Evolutionary conservation across 2,888 invertebrate genomes (phyloP).

Genomic region (Aelia acuminata): DNA sequence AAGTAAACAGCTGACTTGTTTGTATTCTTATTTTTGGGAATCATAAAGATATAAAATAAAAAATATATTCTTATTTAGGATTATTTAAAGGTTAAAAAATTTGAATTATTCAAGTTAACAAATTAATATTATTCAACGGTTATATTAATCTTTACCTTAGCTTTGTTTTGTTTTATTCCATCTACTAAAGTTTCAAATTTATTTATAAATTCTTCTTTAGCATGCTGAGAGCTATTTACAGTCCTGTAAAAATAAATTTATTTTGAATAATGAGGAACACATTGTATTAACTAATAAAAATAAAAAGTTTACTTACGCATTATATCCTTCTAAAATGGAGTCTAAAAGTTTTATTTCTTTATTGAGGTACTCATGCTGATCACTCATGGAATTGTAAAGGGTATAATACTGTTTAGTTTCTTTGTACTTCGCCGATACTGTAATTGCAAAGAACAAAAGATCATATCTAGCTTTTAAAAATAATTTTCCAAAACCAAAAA

Average conservation of each 20-base stretch:
- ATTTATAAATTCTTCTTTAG: conserved; percentile 89
- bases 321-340: conserved; percentile 90
- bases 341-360: conserved; percentile 91
- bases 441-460: conserved; percentile 66
- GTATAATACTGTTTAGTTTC: conserved; percentile 99
- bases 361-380: conserved; percentile 92
- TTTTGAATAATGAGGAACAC: not conserved
- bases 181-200: conserved; percentile 93
- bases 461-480: not conserved
- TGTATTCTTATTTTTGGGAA: no score
- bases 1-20: no score
- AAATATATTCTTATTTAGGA: no score
- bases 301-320: conserved; percentile 75
- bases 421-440: conserved; percentile 94
- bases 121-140: not conserved
- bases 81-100: no score
- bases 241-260: conserved; percentile 74
- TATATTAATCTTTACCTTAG: conserved; percentile 74
- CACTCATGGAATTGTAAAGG: conserved; percentile 94
- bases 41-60: no score
- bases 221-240: conserved; percentile 79
- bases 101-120: no score
- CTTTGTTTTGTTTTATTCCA: conserved; percentile 88
- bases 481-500: not conserved
- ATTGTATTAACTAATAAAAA: not conserved